Base-by-base conservation (phyloP, 2,113 vertebrate species). In the Misgurnus mizolepis region DNA sequence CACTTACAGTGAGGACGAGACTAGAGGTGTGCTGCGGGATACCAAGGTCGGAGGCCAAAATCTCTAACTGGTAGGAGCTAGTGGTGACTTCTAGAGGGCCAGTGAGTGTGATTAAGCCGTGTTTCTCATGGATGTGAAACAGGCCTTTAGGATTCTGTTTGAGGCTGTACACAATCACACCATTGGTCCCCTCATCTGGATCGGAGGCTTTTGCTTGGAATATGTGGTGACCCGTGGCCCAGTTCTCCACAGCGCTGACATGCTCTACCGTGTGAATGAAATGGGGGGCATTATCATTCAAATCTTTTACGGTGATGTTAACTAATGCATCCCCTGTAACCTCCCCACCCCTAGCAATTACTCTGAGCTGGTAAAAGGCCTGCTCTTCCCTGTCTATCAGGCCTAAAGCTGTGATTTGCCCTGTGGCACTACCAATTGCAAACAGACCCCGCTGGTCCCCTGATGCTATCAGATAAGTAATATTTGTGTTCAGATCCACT, bases 251-350 rank as follows among this genome's bases (percentile, higher is more conserved):
- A 0, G 95, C 96, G 1, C 96, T 94, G 43, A 98, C 94, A 7
- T 95, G 96, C 91, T 98, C 98, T 18, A 95, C 93, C 0, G 92
- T 69, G 0, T 98, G 96, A 67, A 95, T 62, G 5, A 99, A 99
- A 79, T 91, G 94, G 1, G 98, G 98, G 1, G 96, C 93, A 6
- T 99, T 99, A 86, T 99, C 98, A 82, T 99, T 99, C 79, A 99
- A 83, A 84, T 99, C 98, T 89, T 95, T 98, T 12, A 99, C 95
- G 0, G 96, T 98, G 85, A 99, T 93, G 84, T 98, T 99, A 39
- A 98, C 96, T 78, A 94, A 7, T 0, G 96, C 86, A 11, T 98
- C 96, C 1, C 97, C 98, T 3, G 96, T 95, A 86, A 98, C 93
- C 0, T 94, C 91, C 12, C 96, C 97, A 27, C 96, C 96, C 71